Conservation (phyloP, 2,888 invertebrate genomes). For the Fissipunctia ypsillon region DNA sequence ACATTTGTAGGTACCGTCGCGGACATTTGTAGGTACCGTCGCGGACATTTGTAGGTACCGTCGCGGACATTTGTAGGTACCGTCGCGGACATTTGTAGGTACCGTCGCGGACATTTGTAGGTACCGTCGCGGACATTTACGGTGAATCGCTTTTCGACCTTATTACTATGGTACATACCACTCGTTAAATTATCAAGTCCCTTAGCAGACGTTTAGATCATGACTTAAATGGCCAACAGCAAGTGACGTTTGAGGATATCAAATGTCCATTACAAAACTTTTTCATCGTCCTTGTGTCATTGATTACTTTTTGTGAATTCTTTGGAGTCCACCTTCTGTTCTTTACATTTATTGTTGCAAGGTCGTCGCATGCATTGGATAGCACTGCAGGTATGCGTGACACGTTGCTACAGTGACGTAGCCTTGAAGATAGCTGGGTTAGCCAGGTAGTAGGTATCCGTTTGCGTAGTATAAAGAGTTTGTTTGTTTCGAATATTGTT, state of each 20-base stretch:
- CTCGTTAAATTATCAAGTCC: too few species aligned
- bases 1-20: too few species aligned
- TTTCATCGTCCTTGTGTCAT: not conserved
- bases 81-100: too few species aligned
- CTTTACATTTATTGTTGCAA: slow-evolving; percentile 10
- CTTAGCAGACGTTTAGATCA: too few species aligned
- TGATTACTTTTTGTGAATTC: not conserved
- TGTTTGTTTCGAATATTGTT: not conserved
- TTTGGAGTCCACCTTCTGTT: slow-evolving; percentile 13
- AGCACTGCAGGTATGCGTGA: slow-evolving; percentile 59
- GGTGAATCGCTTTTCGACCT: too few species aligned
- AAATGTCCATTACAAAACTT: too few species aligned
- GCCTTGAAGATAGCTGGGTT: slow-evolving; percentile 54
- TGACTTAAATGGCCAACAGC: not conserved
- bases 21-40: too few species aligned
- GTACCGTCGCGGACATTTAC: too few species aligned
- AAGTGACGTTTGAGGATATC: not conserved
- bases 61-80: too few species aligned
- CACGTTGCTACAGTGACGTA: slow-evolving; percentile 39
- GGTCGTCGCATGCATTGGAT: slow-evolving; percentile 61
- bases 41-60: too few species aligned
- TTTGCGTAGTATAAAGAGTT: not conserved
- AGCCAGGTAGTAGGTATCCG: slow-evolving; percentile 12
- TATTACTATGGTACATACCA: too few species aligned
- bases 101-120: too few species aligned